phyloP scores from a whole-genome alignment of 2,888 invertebrate genomes.

The Nomada lathburiana region DNA sequence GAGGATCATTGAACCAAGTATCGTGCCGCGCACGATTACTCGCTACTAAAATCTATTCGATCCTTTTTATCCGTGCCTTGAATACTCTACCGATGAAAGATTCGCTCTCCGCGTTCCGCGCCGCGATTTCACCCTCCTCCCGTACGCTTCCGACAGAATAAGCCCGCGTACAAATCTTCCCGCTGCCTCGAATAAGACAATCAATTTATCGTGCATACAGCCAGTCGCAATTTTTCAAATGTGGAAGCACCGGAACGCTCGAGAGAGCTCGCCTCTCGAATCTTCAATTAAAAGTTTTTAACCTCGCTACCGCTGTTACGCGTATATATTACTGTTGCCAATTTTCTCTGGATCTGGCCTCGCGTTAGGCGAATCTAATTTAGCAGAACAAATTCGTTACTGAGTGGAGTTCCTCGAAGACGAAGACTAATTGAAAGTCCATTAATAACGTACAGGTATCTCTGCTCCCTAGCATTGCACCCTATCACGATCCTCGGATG shows the following conservation, averaged over 20 bases:
- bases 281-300: no score
- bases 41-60: slow-evolving; percentile 53
- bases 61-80: slow-evolving; percentile 51
- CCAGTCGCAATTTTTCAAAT: neutral
- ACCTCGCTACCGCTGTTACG: no score
- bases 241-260: neutral
- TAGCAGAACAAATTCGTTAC: no score
- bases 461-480: neutral
- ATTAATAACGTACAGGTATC: neutral
- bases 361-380: no score
- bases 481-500: neutral
- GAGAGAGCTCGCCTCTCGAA: no score
- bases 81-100: slow-evolving; percentile 47
- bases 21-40: slow-evolving; percentile 47
- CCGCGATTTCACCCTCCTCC: slow-evolving; percentile 22
- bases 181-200: slow-evolving; percentile 5
- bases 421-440: neutral
- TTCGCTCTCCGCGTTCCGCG: slow-evolving; percentile 29
- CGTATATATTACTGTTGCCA: no score
- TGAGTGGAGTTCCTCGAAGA: no score
- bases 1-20: slow-evolving; percentile 43
- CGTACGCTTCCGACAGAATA: slow-evolving; percentile 18
- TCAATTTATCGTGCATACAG: neutral
- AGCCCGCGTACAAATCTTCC: slow-evolving; percentile 26
- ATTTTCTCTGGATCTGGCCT: no score